Evolutionary conservation across 2,113 vertebrate genomes (phyloP).

Genomic region (Hemiscyllium ocellatum): DNA sequence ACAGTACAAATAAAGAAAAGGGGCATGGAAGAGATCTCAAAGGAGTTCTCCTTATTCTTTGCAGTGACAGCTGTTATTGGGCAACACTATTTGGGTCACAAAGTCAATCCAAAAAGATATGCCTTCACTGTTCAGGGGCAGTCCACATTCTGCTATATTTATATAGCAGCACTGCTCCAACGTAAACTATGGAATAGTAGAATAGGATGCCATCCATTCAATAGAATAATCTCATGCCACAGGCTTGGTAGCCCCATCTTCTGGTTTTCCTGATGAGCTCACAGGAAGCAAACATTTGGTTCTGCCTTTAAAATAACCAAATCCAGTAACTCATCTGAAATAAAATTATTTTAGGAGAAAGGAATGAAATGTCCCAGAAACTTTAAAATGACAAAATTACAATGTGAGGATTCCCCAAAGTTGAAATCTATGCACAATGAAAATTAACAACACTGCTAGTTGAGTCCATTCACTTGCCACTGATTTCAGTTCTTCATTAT

Average conservation of each 20-base stretch:
- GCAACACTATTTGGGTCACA: background rate
- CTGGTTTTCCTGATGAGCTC: background rate
- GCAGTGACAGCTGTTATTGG: background rate
- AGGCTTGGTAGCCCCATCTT: background rate
- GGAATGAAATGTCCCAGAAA: background rate
- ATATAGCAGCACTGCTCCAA: background rate
- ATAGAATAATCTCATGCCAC: background rate
- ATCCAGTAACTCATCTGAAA: background rate
- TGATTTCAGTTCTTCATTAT: background rate
- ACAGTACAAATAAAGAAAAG: background rate
- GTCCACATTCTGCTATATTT: background rate
- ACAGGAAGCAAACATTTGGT: background rate
- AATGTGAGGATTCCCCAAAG: background rate
- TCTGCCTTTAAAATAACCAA: constrained; percentile 10
- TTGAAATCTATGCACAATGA: background rate
- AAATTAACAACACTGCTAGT: background rate
- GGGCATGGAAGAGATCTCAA: background rate
- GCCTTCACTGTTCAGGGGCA: background rate
- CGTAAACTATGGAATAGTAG: background rate
- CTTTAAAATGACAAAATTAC: background rate
- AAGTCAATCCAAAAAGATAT: background rate
- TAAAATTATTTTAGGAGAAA: background rate
- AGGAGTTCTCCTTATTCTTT: background rate
- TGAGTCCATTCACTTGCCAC: no score
- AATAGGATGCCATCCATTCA: background rate